phyloP scores from a whole-genome alignment of 2,797 vertebrate genomes.

The Orestias chungarensis region DNA sequence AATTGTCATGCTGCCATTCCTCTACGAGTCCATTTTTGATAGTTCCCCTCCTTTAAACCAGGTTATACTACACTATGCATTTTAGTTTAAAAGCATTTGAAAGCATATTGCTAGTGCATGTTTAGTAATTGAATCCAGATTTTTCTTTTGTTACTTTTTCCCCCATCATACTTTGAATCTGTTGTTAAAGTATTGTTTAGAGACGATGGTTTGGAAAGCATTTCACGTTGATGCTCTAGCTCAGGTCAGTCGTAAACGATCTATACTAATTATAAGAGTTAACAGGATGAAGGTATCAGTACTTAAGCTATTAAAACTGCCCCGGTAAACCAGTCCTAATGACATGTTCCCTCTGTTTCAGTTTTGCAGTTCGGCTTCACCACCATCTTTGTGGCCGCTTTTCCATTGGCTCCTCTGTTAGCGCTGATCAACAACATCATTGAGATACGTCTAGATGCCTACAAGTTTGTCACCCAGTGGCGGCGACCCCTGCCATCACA shows the following conservation, averaged over 20 bases:
- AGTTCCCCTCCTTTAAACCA: no score
- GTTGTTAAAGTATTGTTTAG: neutral
- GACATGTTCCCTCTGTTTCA: slow-evolving; percentile 54
- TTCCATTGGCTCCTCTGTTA: slow-evolving; percentile 93
- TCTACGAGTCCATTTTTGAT: no score
- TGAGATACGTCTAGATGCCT: slow-evolving; percentile 94
- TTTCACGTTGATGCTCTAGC: neutral
- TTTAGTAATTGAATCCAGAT: no score
- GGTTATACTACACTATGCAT: no score
- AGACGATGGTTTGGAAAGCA: neutral
- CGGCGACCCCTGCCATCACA: slow-evolving; percentile 92
- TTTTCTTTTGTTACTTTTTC: no score
- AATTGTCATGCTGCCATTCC: no score
- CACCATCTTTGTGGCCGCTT: slow-evolving; percentile 97
- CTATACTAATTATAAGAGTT: neutral
- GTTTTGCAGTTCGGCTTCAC: slow-evolving; percentile 98
- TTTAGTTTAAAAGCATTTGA: no score
- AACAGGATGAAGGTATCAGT: neutral
- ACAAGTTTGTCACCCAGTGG: slow-evolving; percentile 99
- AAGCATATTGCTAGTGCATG: no score
- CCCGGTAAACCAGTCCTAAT: neutral
- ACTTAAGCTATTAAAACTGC: no score
- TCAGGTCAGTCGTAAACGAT: neutral
- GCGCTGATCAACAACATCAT: slow-evolving; percentile 97
- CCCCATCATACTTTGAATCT: no score